These are phyloP conservation scores for Thunnus maccoyii DNA, from an alignment of 2,113 vertebrate genomes.

Conservation along the genomic window DNA sequence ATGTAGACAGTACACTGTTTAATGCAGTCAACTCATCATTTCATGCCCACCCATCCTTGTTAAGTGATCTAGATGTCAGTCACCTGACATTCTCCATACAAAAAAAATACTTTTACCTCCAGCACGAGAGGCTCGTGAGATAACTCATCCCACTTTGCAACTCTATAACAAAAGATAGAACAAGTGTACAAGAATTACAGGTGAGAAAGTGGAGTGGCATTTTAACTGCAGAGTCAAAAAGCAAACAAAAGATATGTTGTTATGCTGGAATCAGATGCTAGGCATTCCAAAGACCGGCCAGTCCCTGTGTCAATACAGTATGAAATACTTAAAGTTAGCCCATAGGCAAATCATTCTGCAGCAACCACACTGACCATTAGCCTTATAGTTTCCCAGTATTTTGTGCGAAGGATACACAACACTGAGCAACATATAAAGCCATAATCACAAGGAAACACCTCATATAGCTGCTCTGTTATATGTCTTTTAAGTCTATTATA, in stretches of 20 bases:
- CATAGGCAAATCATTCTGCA: constrained; percentile 5
- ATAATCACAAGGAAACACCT: constrained; percentile 40
- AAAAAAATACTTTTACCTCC: not conserved
- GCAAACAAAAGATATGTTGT: too few species aligned
- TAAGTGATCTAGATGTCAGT: not conserved
- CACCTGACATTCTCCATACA: not conserved
- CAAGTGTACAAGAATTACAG: not conserved
- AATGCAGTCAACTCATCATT: too few species aligned
- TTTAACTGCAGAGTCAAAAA: too few species aligned
- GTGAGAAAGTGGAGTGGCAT: not conserved
- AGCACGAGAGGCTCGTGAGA: not conserved
- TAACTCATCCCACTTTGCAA: not conserved
- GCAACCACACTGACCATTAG: not conserved
- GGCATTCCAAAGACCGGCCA: not conserved
- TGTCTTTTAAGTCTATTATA: not conserved
- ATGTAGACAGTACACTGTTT: too few species aligned
- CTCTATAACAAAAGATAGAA: not conserved
- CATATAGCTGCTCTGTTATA: constrained; percentile 8
- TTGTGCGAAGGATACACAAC: constrained; percentile 26
- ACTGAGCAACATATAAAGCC: constrained; percentile 42
- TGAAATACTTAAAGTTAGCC: not conserved
- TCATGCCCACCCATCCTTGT: not conserved
- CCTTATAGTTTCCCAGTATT: not conserved
- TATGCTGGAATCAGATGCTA: too few species aligned
- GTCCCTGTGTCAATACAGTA: not conserved